Evolutionary conservation across 2,113 vertebrate species (phyloP).

Genomic region (Ictidomys tridecemlineatus): DNA sequence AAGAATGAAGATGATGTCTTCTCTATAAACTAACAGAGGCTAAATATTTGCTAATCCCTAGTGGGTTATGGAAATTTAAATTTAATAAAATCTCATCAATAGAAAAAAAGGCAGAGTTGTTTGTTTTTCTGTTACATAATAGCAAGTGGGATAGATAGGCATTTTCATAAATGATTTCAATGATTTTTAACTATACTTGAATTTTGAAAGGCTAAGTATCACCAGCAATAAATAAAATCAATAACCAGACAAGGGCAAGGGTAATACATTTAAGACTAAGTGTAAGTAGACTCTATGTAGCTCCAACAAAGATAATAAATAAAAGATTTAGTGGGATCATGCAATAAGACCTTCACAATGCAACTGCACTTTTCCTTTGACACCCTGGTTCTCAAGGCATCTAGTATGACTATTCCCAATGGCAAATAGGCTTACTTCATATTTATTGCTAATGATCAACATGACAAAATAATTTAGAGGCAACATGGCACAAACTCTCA

Average conservation of each 20-base stretch:
- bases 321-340: background rate
- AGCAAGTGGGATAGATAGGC: background rate
- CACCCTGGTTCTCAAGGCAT: background rate
- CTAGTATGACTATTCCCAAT: background rate
- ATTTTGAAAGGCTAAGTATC: slow-evolving; percentile 13
- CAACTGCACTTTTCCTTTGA: background rate
- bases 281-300: background rate
- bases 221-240: slow-evolving; percentile 21
- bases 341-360: background rate
- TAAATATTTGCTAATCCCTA: background rate
- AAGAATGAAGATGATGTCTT: background rate
- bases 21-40: background rate
- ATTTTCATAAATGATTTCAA: slow-evolving; percentile 30
- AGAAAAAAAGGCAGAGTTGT: background rate
- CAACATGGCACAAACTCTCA: background rate
- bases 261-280: background rate
- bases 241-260: background rate
- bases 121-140: background rate
- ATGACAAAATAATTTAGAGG: background rate
- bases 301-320: slow-evolving; percentile 19
- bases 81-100: background rate
- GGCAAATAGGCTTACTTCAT: background rate
- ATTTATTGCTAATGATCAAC: background rate
- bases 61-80: background rate
- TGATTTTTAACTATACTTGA: background rate